Conservation (phyloP, 92 coral and sea anemone genomes). For the Pocillopora meandrina region DNA sequence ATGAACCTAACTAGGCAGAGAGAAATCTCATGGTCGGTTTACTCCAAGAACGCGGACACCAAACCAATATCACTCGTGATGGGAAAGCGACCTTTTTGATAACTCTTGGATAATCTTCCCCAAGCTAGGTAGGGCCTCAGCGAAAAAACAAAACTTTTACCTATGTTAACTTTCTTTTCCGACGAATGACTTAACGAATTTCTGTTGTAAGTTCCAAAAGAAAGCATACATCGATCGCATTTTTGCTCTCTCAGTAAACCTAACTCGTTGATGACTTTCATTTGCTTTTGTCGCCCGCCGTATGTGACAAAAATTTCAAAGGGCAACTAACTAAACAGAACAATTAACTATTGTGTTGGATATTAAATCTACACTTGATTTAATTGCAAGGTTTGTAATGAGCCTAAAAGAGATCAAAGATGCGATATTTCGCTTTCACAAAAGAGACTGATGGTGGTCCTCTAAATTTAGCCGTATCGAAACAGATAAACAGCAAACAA, state of each 20-base stretch:
- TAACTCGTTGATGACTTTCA: not conserved
- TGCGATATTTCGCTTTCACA: constrained; percentile 18
- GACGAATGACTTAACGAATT: not conserved
- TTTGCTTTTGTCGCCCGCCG: constrained; percentile 4
- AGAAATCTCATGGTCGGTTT: not conserved
- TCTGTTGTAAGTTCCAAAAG: not conserved
- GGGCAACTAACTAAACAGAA: not conserved
- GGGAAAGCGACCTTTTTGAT: constrained; percentile 4
- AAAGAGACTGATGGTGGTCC: constrained; percentile 34
- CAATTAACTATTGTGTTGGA: constrained; percentile 36
- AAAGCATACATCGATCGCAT: not conserved
- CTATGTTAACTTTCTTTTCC: too few relatives aligned
- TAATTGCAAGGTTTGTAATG: constrained; percentile 9
- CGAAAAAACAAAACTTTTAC: not conserved
- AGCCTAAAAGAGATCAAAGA: constrained; percentile 8
- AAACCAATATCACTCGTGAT: too few relatives aligned
- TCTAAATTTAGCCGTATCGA: constrained; percentile 67
- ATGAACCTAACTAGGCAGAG: not conserved
- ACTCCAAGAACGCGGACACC: not conserved
- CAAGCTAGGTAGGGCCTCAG: not conserved
- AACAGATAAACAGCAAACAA: constrained; percentile 73
- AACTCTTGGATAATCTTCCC: not conserved
- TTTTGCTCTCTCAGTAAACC: not conserved
- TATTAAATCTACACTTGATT: constrained; percentile 15
- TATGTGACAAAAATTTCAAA: not conserved